Percentiles rank a stretch among this genome's conserved stretches.
Conservation (phyloP, 2,113 vertebrate species). For the Oriolus oriolus region DNA sequence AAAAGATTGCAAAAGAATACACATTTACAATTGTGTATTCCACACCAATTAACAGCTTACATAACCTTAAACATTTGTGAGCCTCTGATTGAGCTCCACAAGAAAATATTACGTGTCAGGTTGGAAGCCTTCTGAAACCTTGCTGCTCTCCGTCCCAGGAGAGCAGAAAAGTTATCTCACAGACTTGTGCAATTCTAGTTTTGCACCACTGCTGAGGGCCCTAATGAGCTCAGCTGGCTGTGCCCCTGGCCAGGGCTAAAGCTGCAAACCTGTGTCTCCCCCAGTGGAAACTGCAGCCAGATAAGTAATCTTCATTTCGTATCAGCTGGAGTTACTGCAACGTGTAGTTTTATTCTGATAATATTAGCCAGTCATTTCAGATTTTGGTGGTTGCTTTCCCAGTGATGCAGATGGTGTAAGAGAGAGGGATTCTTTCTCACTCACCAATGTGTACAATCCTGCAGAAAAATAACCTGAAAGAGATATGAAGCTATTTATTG, state of each 20-base stretch:
- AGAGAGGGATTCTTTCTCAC: neutral
- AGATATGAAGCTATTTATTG: neutral
- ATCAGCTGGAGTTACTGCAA: neutral
- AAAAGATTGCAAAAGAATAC: neutral
- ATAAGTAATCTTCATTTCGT: neutral
- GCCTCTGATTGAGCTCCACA: neutral
- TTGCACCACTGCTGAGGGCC: neutral
- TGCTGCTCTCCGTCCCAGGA: neutral
- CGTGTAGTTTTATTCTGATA: neutral
- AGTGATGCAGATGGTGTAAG: neutral
- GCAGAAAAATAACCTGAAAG: neutral
- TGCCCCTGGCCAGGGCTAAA: rapidly evolving
- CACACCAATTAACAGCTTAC: neutral
- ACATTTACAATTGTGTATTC: neutral
- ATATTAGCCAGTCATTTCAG: neutral
- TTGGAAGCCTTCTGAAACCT: neutral
- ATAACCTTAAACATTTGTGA: neutral
- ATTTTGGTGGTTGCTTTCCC: neutral
- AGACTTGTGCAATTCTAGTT: neutral
- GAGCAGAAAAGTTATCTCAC: neutral
- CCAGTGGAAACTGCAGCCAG: neutral
- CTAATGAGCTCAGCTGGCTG: neutral
- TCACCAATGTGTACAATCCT: neutral
- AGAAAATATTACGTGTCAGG: neutral
- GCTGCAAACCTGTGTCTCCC: neutral